Conservation (phyloP, 2,113 vertebrate species). For the Passer montanus region DNA sequence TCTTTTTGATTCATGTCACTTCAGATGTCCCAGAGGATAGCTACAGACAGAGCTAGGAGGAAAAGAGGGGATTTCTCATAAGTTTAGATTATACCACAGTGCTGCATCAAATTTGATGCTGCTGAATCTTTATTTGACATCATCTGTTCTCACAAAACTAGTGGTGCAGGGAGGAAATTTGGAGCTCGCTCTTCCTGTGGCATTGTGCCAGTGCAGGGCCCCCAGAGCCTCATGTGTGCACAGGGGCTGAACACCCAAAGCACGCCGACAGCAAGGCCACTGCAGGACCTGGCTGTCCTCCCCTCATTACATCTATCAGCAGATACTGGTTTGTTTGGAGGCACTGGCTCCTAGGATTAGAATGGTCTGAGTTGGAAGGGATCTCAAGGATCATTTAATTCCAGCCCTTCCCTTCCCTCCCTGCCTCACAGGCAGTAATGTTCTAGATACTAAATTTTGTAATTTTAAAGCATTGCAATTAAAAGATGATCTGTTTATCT, state of each 20-base stretch:
- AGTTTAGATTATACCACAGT: background rate
- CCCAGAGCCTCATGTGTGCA: fast-evolving
- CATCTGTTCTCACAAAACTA: background rate
- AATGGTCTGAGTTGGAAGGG: background rate
- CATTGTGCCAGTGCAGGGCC: background rate
- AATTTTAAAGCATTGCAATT: background rate
- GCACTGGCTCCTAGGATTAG: background rate
- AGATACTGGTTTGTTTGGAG: background rate
- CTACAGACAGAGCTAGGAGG: background rate
- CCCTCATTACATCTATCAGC: background rate
- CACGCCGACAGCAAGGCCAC: fast-evolving
- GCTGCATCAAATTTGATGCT: background rate
- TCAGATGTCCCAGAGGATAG: background rate
- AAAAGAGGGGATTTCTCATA: background rate
- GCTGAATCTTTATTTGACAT: background rate
- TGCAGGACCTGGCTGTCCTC: background rate
- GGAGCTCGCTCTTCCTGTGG: background rate
- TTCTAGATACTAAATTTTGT: background rate
- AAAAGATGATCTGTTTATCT: background rate
- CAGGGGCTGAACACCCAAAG: background rate
- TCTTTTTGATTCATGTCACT: background rate
- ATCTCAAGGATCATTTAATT: background rate
- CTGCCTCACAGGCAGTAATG: fast-evolving
- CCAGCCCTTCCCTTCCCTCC: background rate
- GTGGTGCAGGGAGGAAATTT: background rate